Evolutionary conservation across 2,113 vertebrate genomes (phyloP).

Genomic region (Callorhinus ursinus): DNA sequence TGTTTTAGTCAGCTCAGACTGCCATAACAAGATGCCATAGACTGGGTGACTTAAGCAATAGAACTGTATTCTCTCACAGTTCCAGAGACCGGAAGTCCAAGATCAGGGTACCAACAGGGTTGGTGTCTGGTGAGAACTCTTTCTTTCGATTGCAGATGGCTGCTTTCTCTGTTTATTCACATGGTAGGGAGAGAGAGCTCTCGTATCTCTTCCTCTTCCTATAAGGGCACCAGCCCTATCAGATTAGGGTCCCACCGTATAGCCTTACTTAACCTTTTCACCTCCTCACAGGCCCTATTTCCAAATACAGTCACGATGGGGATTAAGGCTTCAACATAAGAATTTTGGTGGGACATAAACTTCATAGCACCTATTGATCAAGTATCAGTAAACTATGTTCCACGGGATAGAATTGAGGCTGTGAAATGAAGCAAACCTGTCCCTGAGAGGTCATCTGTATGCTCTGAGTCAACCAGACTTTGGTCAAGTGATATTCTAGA

Average conservation of each 20-base stretch:
- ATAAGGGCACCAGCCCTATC: background rate
- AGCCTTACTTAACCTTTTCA: background rate
- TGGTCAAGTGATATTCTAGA: background rate
- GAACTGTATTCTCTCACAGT: background rate
- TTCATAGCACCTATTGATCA: background rate
- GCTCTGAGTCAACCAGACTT: background rate
- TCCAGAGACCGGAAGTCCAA: background rate
- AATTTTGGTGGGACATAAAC: background rate
- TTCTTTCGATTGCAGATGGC: background rate
- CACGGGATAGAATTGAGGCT: background rate
- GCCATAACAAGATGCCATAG: background rate
- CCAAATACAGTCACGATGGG: background rate
- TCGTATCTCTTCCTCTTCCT: background rate
- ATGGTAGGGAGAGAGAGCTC: background rate
- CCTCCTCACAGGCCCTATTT: background rate
- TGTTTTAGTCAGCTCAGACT: background rate
- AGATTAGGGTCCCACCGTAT: background rate
- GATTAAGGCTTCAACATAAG: background rate
- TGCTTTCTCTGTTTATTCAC: background rate
- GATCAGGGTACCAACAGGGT: background rate
- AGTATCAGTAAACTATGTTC: background rate
- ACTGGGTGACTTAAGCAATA: background rate
- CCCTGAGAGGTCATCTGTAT: background rate
- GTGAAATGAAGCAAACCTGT: background rate
- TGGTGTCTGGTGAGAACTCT: background rate